These are phyloP conservation scores for Diploptera punctata DNA, from an alignment of 2,888 invertebrate genomes.

Conservation along the genomic window DNA sequence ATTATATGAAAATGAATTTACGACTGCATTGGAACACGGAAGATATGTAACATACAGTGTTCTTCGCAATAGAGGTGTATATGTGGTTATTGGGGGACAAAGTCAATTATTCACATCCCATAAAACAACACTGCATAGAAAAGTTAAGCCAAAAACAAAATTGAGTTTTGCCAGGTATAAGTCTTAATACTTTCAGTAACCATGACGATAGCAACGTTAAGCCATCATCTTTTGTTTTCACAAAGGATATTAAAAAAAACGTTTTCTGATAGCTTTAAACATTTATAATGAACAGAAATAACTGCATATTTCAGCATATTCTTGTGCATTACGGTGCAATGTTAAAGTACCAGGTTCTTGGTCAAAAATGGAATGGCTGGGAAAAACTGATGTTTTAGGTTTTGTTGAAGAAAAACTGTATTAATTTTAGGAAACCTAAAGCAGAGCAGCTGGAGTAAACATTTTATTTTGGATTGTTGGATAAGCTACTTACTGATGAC, in stretches of 20 bases:
- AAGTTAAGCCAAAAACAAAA: not conserved
- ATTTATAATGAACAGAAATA: not conserved
- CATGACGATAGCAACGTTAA: not conserved
- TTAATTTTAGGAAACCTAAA: not conserved
- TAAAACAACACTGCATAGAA: not conserved
- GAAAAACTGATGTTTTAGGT: not conserved
- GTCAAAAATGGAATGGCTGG: not conserved
- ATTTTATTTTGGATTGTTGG: conserved; percentile 33
- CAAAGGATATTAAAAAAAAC: not conserved
- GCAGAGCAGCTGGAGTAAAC: conserved; percentile 34
- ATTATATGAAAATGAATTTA: not conserved
- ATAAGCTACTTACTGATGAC: not conserved
- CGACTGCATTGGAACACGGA: not conserved
- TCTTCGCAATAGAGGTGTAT: not conserved
- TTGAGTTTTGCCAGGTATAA: not conserved
- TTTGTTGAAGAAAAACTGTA: not conserved
- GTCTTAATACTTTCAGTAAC: not conserved
- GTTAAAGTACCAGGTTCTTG: not conserved
- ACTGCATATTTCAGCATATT: not conserved
- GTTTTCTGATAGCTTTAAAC: not conserved
- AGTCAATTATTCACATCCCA: not conserved
- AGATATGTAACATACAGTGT: too few relatives aligned
- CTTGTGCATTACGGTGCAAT: not conserved
- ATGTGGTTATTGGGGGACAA: not conserved
- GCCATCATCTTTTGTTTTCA: not conserved